Conservation (phyloP, 2,113 vertebrate species). For the Gnathonemus longibarbis region DNA sequence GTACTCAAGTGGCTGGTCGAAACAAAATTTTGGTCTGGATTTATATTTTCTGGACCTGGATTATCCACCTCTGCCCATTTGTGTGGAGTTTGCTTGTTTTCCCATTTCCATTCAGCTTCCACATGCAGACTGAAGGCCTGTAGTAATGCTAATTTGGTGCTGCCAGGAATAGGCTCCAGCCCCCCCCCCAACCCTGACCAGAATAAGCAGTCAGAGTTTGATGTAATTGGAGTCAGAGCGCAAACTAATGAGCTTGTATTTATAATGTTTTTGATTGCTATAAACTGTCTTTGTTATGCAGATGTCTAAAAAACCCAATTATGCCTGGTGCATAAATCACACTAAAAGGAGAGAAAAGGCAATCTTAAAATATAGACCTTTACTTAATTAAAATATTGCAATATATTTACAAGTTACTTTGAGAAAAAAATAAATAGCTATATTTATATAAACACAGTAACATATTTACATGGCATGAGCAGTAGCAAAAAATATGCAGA, state of each 20-base stretch:
- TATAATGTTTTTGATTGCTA: not conserved
- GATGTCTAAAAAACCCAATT: not conserved
- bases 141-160: not conserved
- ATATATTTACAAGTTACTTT: constrained; percentile 32
- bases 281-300: not conserved
- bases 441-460: constrained; percentile 19
- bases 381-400: constrained; percentile 29
- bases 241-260: not conserved
- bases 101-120: not conserved
- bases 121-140: not conserved
- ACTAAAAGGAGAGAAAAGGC: not conserved
- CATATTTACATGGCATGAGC: not conserved
- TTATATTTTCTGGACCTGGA: not conserved
- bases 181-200: not conserved
- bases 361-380: constrained; percentile 36
- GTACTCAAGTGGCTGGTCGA: not conserved
- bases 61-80: not conserved
- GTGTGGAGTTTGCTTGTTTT: not conserved
- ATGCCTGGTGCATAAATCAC: not conserved
- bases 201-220: not conserved
- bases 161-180: not conserved
- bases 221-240: not conserved
- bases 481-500: not conserved
- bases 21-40: not conserved
- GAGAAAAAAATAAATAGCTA: constrained; percentile 38